Evolutionary conservation across 2,113 vertebrate species (phyloP), one percentile per base, ranked within the genome.

Genomic region (Theristicus caerulescens): DNA sequence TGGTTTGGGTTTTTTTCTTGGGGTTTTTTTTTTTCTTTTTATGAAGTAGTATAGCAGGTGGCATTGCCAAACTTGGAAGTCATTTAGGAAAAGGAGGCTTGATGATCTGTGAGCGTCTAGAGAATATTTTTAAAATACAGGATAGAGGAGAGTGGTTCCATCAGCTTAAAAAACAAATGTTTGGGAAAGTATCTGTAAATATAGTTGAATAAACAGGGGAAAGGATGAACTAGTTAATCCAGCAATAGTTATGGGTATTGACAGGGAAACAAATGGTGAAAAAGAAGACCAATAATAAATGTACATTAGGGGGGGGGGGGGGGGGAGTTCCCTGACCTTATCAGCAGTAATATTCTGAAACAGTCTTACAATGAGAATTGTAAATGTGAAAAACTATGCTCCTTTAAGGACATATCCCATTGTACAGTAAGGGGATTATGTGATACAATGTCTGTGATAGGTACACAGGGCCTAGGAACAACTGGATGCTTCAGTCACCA

Each of bases 1-100:
- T 54, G 2, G 1, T 64, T 31, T 61, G 14, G 3, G 1, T 0
- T 7, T 77, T 34, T 67, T 6, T 13, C 4, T n/a, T 57, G 20
- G 38, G 38, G 38, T 36, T 32, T 57, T 31, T 9, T 10, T 46
- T 42, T 27, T 82, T 27, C 6, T 26, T 81, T 80, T 76, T 54
- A 21, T 42, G 13, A 69, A 69, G 10, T 24, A 8, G 4, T 65
- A 44, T 24, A 57, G 5, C 52, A 84, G 18, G 7, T 18, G 5
- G 4, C 20, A 32, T 58, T 79, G 51, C 12, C 14, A 57, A 31
- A 52, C 34, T 44, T 79, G 26, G 27, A 92, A 65, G 26, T 16
- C 2, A 0, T 81, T 73, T n/a, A 57, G 59, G 57, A 51, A 36
- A 80, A 77, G 47, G 31, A 73, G 27, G 11, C 25, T 47, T 71